phyloP scores from a whole-genome alignment of 2,888 invertebrate species.

The Andricus quercusramuli region DNA sequence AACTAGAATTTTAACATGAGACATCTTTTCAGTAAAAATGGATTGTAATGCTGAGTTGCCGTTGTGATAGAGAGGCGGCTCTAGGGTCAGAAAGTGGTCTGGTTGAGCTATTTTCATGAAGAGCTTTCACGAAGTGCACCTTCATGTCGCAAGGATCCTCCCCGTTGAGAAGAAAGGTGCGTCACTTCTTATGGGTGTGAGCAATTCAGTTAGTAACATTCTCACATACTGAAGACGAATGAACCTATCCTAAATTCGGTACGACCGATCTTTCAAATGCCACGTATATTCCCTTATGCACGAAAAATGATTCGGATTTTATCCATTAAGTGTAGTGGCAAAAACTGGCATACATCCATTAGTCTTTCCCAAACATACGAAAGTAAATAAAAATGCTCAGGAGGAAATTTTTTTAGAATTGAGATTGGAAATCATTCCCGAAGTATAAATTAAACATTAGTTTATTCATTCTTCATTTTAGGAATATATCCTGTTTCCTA shows the following conservation, averaged over 20 bases:
- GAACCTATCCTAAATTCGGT: background rate
- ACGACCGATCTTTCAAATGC: slow-evolving; percentile 16
- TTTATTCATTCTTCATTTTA: too few species aligned
- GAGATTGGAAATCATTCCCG: background rate
- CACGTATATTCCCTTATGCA: background rate
- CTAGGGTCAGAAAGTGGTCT: slow-evolving; percentile 13
- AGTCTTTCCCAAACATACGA: background rate
- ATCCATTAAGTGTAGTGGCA: background rate
- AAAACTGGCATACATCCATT: background rate
- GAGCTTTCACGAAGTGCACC: slow-evolving; percentile 29
- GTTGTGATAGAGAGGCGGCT: background rate
- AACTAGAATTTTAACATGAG: background rate
- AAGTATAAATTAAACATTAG: background rate
- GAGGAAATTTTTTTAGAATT: background rate
- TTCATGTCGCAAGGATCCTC: slow-evolving; percentile 6
- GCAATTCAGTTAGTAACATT: slow-evolving; percentile 13
- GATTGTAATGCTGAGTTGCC: background rate
- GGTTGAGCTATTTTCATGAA: slow-evolving; percentile 18
- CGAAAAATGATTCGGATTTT: background rate
- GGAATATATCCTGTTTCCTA: too few species aligned
- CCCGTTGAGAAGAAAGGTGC: slow-evolving; percentile 11
- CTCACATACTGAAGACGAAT: slow-evolving; percentile 34
- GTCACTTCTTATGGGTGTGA: background rate
- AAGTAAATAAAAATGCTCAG: background rate
- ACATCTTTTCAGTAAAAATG: background rate